These are phyloP conservation scores for Chaetodon trifasciatus DNA, from an alignment of 2,797 vertebrate genomes.

Conservation along the genomic window DNA sequence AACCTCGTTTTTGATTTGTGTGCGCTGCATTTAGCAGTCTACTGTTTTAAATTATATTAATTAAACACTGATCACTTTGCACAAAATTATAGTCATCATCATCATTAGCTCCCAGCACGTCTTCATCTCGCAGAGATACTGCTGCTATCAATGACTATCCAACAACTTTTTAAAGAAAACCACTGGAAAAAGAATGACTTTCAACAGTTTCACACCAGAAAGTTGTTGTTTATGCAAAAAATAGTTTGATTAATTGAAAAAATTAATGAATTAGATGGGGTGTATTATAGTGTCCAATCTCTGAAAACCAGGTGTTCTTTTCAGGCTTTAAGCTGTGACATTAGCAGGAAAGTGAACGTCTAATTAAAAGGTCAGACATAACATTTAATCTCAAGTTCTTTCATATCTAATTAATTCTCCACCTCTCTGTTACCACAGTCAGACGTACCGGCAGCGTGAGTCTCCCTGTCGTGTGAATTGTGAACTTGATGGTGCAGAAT, in stretches of 20 bases:
- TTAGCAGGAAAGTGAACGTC: slow-evolving; percentile 16
- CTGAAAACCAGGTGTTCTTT: neutral
- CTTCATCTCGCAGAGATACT: neutral
- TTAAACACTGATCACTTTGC: neutral
- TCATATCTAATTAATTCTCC: slow-evolving; percentile 45
- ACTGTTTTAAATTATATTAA: slow-evolving; percentile 5
- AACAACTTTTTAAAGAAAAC: no score
- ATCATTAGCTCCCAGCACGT: neutral
- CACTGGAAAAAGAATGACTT: neutral
- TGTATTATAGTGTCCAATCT: neutral
- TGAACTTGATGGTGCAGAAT: slow-evolving; percentile 19
- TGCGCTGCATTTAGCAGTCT: neutral
- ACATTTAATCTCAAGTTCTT: slow-evolving; percentile 29
- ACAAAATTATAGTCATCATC: neutral
- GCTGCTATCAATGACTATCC: neutral
- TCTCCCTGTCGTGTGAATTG: slow-evolving; percentile 2
- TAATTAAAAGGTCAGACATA: slow-evolving; percentile 37
- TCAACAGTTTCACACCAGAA: neutral
- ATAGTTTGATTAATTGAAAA: neutral
- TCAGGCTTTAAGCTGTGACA: slow-evolving; percentile 1
- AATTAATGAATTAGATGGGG: neutral
- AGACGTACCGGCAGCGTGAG: slow-evolving; percentile 17
- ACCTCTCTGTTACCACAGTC: neutral
- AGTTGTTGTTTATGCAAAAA: neutral
- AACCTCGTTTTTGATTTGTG: neutral